Conservation (phyloP, 2,797 vertebrate genomes). For the Coranthus polyacanthus region DNA sequence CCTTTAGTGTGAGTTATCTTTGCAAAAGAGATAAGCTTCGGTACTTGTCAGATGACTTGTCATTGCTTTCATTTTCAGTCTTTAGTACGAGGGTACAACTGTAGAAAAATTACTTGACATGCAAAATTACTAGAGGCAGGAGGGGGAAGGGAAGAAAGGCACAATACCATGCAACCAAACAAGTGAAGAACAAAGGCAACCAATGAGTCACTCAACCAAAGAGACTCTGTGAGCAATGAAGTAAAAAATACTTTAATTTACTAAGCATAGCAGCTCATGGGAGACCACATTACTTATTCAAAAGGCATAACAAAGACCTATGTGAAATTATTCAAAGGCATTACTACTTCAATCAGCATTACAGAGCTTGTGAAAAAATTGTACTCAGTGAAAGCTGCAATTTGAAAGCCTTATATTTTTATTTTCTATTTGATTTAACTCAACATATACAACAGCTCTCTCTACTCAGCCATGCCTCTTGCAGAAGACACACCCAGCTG, state of each 20-base stretch:
- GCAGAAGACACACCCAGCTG: too few species aligned
- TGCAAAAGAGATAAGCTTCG: too few species aligned
- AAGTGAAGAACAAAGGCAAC: conserved; percentile 25
- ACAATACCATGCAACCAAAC: background rate
- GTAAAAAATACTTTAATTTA: conserved; percentile 44
- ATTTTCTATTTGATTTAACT: too few species aligned
- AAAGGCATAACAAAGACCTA: conserved; percentile 31
- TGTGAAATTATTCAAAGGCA: conserved; percentile 43
- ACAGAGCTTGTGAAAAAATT: conserved; percentile 29
- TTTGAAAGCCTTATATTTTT: background rate
- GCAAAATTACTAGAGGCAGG: background rate
- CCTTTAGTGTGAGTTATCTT: too few species aligned
- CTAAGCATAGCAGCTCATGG: conserved; percentile 14
- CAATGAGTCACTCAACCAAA: conserved; percentile 23
- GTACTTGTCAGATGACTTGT: background rate
- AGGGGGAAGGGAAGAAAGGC: background rate
- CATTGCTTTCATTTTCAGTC: background rate
- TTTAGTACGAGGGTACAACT: background rate
- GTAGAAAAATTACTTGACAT: background rate
- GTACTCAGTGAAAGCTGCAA: background rate
- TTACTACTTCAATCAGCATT: conserved; percentile 48
- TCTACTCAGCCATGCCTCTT: too few species aligned
- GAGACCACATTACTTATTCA: conserved; percentile 48
- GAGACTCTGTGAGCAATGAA: conserved; percentile 33
- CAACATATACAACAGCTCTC: background rate